Evolutionary conservation across 2,888 invertebrate species (phyloP).

Genomic region (Watsonalla binaria): DNA sequence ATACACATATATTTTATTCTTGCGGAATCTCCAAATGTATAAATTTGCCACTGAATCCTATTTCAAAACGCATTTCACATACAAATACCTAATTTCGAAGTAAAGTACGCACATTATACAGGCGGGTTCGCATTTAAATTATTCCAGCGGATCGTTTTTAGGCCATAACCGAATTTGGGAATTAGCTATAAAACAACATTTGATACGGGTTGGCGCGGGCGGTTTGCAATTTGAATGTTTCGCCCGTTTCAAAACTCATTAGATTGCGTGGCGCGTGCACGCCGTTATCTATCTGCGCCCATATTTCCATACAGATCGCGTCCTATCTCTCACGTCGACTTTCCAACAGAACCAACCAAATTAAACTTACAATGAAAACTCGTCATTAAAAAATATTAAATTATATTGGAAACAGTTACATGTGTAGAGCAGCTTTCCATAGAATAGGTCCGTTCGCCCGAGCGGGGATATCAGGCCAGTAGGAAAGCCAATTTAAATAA

Average conservation of each 20-base stretch:
- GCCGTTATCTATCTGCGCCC: constrained; percentile 46
- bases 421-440: background rate
- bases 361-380: background rate
- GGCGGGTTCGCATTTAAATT: constrained; percentile 77
- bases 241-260: constrained; percentile 69
- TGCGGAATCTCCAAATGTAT: constrained; percentile 43
- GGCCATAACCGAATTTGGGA: constrained; percentile 79
- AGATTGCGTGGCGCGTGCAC: constrained; percentile 69
- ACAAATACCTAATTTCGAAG: constrained; percentile 77
- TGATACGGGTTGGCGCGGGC: constrained; percentile 77
- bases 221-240: constrained; percentile 76
- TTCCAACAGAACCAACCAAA: background rate
- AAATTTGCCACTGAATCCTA: constrained; percentile 67
- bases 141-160: constrained; percentile 79
- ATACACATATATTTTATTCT: constrained; percentile 1
- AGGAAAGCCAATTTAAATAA: constrained; percentile 1
- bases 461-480: background rate
- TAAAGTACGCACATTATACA: constrained; percentile 77
- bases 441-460: background rate
- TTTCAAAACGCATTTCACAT: constrained; percentile 77
- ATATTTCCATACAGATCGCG: constrained; percentile 19
- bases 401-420: background rate
- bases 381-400: background rate
- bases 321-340: background rate
- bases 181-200: constrained; percentile 80